Evolutionary conservation across 2,888 invertebrate species (phyloP), one percentile per base, ranked within the genome.

Genomic region (Hyles lineata): DNA sequence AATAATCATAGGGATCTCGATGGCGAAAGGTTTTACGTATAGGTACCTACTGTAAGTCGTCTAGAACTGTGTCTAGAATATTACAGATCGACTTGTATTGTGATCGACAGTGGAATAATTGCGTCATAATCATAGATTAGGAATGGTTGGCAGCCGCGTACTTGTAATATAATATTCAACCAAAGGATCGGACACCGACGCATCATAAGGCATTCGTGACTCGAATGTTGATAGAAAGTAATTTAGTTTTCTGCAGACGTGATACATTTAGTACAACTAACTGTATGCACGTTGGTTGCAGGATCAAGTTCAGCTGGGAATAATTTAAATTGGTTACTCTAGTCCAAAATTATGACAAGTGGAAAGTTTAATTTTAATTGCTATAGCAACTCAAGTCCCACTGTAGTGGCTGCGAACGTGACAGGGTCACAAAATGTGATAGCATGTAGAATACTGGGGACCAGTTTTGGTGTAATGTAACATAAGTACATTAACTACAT

Each of bases 261-360:
- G 23, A 17, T 67, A 67, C 67, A 50, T 50, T 67, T 67, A 50
- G 67, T 17, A 9, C 7, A 23, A 25, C 67, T 67, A 67, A 67
- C 43, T 67, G 67, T 67, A 43, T 67, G 23, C 67, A 67, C 23
- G 50, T 25, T 6, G 6, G 25, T 67, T 17, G 50, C 17, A n/a
- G 55, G 7, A 67, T 23, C 7, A 43, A 7, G 6, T 21, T 23
- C 9, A 50, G 15, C 25, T 62, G 7, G 35, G 21, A 67, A 67
- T 17, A 15, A 43, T 21, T 43, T 23, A 50, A 63, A 67, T 67
- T 67, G 67, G 67, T 67, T 25, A 43, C 7, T 67, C 67, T 67
- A 67, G 67, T 67, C 67, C 17, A 50, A 67, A 67, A 67, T 17
- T 43, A 50, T 50, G 23, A 67, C 67, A 50, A 9, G 25, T 11